Percentiles rank a stretch among this genome's conserved stretches.
Evolutionary conservation across 2,888 invertebrate genomes (phyloP).

Genomic region (Tinea pellionella): DNA sequence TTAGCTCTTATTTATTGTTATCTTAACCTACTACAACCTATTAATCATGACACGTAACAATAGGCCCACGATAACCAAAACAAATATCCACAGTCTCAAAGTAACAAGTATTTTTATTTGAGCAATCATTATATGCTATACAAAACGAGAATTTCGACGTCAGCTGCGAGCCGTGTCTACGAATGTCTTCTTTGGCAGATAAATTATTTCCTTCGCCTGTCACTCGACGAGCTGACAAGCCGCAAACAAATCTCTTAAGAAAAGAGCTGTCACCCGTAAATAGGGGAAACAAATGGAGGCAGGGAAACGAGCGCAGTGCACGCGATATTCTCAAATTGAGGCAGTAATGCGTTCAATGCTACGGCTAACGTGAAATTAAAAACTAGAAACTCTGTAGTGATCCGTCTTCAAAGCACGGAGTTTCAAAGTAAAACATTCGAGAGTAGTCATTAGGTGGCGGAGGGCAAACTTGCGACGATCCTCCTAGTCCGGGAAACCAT

Average conservation of each 20-base stretch:
- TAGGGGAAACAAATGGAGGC: constrained; percentile 6
- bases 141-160: background rate
- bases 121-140: background rate
- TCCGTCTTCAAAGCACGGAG: constrained; percentile 12
- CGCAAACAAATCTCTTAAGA: constrained; percentile 15
- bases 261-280: constrained; percentile 12
- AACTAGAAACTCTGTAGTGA: constrained; percentile 8
- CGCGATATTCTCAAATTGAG: background rate
- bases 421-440: constrained; percentile 13
- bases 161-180: background rate
- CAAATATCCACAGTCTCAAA: background rate
- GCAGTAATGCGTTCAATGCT: background rate
- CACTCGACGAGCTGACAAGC: constrained; percentile 14
- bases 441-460: constrained; percentile 3
- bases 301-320: background rate
- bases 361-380: constrained; percentile 9
- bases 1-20: background rate
- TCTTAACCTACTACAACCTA: background rate
- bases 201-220: constrained; percentile 15
- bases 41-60: background rate
- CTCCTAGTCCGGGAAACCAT: background rate
- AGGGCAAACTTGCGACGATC: constrained; percentile 8
- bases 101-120: background rate
- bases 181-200: constrained; percentile 12
- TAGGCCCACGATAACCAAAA: background rate